A percentile compares a stretch with the other conserved stretches of the same genome.
Conservation (phyloP, 2,888 invertebrate species). For the Ophraella communa region DNA sequence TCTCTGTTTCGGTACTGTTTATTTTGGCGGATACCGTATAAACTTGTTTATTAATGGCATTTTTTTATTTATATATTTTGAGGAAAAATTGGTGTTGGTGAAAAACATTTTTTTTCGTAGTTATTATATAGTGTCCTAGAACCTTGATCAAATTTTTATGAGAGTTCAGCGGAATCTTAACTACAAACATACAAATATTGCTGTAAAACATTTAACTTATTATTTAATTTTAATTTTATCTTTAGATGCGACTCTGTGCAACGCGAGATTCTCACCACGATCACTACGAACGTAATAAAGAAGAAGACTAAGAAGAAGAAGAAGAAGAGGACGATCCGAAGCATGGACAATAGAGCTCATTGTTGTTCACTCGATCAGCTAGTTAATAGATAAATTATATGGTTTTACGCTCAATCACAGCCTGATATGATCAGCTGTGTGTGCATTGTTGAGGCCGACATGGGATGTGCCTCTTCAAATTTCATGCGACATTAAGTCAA, state of each 20-base stretch:
- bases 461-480: conserved; percentile 59
- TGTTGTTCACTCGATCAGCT: conserved; percentile 55
- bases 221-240: no score
- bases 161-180: no score
- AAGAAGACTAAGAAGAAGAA: conserved; percentile 13
- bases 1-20: no score
- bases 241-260: conserved; percentile 1
- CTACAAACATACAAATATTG: no score
- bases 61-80: no score
- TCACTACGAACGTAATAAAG: neutral
- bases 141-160: no score
- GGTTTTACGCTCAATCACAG: conserved; percentile 60
- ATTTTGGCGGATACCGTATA: no score
- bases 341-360: conserved; percentile 54
- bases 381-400: conserved; percentile 61
- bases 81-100: no score
- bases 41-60: no score
- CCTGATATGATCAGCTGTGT: conserved; percentile 56
- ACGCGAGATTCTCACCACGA: neutral
- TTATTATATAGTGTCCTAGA: no score
- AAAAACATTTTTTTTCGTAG: no score
- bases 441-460: conserved; percentile 58
- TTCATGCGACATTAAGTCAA: conserved; percentile 61
- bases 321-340: conserved; percentile 24
- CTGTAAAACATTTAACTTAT: no score